A percentile compares a stretch with the other conserved stretches of the same genome.
Conservation (phyloP, 2,113 vertebrate species). For the Cephalopterus ornatus region DNA sequence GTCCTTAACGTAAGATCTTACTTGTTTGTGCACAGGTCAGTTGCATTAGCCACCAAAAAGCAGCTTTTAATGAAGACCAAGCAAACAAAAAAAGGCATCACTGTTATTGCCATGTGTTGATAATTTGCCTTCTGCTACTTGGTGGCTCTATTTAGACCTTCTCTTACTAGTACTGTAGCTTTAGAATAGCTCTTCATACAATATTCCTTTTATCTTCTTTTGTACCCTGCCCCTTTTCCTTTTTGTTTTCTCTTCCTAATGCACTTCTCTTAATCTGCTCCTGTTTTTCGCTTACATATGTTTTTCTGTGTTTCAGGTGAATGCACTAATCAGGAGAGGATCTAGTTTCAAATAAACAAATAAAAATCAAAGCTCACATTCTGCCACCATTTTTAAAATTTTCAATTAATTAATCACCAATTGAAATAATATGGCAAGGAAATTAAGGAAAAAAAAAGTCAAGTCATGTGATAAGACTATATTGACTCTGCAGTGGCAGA, state of each 20-base stretch:
- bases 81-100: neutral
- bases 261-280: neutral
- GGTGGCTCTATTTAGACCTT: neutral
- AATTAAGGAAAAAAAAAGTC: neutral
- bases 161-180: neutral
- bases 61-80: neutral
- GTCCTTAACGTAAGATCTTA: neutral
- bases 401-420: neutral
- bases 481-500: neutral
- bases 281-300: neutral
- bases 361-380: neutral
- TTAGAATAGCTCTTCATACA: conserved; percentile 1
- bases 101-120: neutral
- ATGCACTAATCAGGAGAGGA: neutral
- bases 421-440: neutral
- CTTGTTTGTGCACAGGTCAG: neutral
- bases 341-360: neutral
- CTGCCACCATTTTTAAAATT: neutral
- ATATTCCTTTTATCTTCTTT: conserved; percentile 3
- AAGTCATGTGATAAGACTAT: neutral
- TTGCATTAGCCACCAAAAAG: neutral
- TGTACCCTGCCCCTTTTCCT: neutral
- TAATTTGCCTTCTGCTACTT: neutral
- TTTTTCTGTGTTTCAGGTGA: neutral
- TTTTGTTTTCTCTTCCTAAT: neutral